phyloP scores from a whole-genome alignment of 2,888 invertebrate species.

The Epirrhoe alternata region DNA sequence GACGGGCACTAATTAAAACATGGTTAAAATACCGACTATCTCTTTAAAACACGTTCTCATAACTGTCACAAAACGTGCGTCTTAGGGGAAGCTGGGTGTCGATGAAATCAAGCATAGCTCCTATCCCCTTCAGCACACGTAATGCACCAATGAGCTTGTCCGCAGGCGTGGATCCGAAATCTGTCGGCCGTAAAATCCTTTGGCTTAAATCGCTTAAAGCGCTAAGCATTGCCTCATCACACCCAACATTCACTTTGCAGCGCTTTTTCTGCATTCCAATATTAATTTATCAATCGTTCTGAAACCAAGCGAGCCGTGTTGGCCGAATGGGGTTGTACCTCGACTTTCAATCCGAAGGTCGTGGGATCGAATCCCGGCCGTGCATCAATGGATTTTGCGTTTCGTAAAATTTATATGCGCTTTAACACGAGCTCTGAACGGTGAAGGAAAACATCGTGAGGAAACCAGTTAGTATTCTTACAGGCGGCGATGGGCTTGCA shows the following conservation, averaged over 20 bases:
- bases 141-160: conserved; percentile 61
- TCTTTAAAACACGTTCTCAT: background rate
- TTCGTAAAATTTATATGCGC: too few relatives aligned
- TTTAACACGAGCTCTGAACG: too few relatives aligned
- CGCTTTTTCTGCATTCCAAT: conserved; percentile 58
- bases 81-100: background rate
- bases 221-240: conserved; percentile 76
- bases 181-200: conserved; percentile 83
- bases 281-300: conserved; percentile 55
- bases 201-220: conserved; percentile 82
- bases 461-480: too few relatives aligned
- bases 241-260: conserved; percentile 57
- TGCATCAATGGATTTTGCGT: too few relatives aligned
- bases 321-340: too few relatives aligned
- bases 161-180: conserved; percentile 76
- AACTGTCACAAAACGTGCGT: background rate
- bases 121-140: conserved; percentile 50
- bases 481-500: too few relatives aligned
- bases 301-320: too few relatives aligned
- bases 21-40: too few relatives aligned
- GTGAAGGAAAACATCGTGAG: too few relatives aligned
- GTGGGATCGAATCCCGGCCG: too few relatives aligned
- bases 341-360: too few relatives aligned
- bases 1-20: too few relatives aligned
- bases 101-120: conserved; percentile 26